Conservation (phyloP, 2,888 invertebrate species). For the Caenorhabditis doughertyi region DNA sequence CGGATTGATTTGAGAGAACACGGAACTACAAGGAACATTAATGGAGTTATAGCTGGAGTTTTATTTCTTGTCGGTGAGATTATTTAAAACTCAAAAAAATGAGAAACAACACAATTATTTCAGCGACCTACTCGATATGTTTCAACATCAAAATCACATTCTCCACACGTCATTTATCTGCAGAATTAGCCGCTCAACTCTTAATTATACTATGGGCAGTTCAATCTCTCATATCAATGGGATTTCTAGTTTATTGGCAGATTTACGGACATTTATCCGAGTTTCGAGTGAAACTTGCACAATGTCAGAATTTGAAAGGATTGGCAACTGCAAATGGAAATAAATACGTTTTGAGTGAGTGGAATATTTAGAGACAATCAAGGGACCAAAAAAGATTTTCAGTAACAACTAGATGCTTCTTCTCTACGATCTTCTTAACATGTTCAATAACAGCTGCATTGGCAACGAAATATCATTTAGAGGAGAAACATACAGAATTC, state of each 20-base stretch:
- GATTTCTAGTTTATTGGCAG: conserved; percentile 70
- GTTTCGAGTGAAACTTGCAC: conserved; percentile 53
- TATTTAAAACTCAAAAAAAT: too few species aligned
- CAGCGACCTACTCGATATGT: conserved; percentile 63
- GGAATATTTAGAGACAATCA: too few species aligned
- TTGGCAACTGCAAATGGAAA: conserved; percentile 39
- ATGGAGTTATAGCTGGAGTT: conserved; percentile 29
- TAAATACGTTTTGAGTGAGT: conserved; percentile 28
- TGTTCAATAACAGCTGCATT: conserved; percentile 55
- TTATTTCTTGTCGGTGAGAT: conserved; percentile 32
- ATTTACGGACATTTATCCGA: conserved; percentile 64
- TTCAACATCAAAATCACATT: conserved; percentile 66
- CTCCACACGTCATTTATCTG: conserved; percentile 57
- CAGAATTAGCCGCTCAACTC: conserved; percentile 66
- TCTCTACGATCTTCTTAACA: conserved; percentile 45
- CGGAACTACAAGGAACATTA: conserved; percentile 14
- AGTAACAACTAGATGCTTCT: conserved; percentile 63
- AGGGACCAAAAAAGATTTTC: too few species aligned
- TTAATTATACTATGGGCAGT: conserved; percentile 67
- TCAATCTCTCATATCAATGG: conserved; percentile 67
- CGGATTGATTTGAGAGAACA: conserved; percentile 37
- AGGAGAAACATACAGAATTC: conserved; percentile 63
- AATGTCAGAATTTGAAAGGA: conserved; percentile 55
- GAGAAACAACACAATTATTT: too few species aligned
- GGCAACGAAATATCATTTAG: conserved; percentile 65